These are phyloP conservation scores for Drosophila pallidifrons DNA, from an alignment of 1,140 invertebrate species.

Conservation along the genomic window DNA sequence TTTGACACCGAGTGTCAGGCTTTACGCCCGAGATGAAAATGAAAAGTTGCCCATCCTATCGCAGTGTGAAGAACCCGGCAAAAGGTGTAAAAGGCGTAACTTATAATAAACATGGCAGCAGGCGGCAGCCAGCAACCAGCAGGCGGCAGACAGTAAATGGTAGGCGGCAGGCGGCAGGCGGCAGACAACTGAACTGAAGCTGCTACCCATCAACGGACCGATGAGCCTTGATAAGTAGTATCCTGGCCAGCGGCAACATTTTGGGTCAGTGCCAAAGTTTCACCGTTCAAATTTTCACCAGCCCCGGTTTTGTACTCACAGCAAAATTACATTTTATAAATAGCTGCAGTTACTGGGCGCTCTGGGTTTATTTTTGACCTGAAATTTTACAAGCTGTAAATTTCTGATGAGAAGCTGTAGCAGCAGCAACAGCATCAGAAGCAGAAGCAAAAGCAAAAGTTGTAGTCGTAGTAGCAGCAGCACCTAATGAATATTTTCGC, in stretches of 20 bases:
- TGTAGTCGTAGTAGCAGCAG: background rate
- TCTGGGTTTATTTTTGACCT: slow-evolving; percentile 47
- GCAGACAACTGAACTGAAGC: slow-evolving; percentile 6
- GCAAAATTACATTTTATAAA: slow-evolving; percentile 77
- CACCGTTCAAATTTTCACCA: slow-evolving; percentile 25
- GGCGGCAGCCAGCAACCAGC: slow-evolving; percentile 3
- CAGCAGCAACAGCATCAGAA: slow-evolving; percentile 33
- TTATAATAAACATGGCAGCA: slow-evolving; percentile 65
- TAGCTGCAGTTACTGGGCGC: slow-evolving; percentile 60
- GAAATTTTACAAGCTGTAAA: slow-evolving; percentile 67
- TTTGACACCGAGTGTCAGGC: slow-evolving; percentile 79
- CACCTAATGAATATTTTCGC: slow-evolving; percentile 67
- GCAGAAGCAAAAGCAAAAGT: slow-evolving; percentile 33
- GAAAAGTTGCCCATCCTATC: slow-evolving; percentile 65
- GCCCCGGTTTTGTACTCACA: slow-evolving; percentile 8
- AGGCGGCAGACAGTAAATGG: background rate
- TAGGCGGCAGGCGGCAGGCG: background rate
- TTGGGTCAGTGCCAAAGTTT: slow-evolving; percentile 69
- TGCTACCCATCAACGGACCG: slow-evolving; percentile 36
- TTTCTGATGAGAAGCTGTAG: slow-evolving; percentile 64
- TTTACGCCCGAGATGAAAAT: slow-evolving; percentile 67
- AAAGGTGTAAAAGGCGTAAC: slow-evolving; percentile 54
- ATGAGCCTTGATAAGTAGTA: slow-evolving; percentile 42
- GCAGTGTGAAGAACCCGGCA: slow-evolving; percentile 5
- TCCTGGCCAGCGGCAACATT: slow-evolving; percentile 48